These are phyloP conservation scores for Periophthalmodon schlosseri DNA, from an alignment of 2,113 vertebrate genomes.

Conservation along the genomic window DNA sequence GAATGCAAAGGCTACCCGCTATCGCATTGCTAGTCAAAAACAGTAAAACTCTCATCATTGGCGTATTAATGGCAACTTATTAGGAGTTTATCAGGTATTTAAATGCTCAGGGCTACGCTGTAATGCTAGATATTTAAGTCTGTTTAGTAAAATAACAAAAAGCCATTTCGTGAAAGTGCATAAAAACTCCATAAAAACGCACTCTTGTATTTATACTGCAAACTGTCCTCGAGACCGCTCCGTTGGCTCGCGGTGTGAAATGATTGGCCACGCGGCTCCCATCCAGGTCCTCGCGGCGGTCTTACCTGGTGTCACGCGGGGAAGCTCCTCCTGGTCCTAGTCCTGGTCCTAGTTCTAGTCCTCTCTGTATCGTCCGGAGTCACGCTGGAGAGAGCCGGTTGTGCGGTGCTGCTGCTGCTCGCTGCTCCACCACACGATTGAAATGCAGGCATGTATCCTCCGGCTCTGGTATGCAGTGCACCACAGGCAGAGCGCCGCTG, in stretches of 20 bases:
- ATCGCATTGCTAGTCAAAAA: neutral
- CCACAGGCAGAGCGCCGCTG: conserved; percentile 42
- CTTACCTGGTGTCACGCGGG: conserved; percentile 60
- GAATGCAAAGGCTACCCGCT: neutral
- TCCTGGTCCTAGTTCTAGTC: conserved; percentile 33
- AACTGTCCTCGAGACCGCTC: neutral
- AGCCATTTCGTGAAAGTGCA: neutral
- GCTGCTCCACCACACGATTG: conserved; percentile 43
- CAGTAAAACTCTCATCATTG: neutral
- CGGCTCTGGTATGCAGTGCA: conserved; percentile 45
- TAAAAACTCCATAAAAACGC: neutral
- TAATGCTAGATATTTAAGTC: neutral
- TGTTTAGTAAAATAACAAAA: neutral
- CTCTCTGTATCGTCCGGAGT: neutral
- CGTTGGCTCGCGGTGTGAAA: neutral
- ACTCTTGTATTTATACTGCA: neutral
- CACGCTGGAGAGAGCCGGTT: neutral
- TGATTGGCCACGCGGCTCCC: neutral
- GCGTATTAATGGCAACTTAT: neutral
- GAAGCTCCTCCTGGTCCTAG: conserved; percentile 39
- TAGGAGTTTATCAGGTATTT: neutral
- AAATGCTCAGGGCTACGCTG: neutral
- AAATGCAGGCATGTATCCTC: conserved; percentile 58
- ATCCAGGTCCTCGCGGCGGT: neutral
- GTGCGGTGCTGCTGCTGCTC: conserved; percentile 6